Base-by-base conservation (phyloP, 2,888 invertebrate genomes). In the Nebria brevicollis region DNA sequence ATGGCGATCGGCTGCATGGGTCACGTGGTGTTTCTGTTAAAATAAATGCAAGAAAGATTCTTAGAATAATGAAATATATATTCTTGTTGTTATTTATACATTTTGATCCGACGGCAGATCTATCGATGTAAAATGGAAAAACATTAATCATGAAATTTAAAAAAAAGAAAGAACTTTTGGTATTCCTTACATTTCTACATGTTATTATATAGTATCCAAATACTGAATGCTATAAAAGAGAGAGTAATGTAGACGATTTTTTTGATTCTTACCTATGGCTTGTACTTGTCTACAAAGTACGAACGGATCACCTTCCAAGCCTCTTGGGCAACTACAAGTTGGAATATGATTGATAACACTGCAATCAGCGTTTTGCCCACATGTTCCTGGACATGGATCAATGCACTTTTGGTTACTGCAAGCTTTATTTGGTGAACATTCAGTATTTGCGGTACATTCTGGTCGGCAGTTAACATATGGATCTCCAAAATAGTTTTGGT, bases 331-430 rank as follows among this genome's bases (percentile, higher is more conserved):
- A 25, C 93, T 93, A 87, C 96, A 96, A 83, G 95, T 92, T 1
- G 96, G 96, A 86, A 94, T 95, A 86, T 97, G 96, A 85, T 94
- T 94, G 83, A 94, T 93, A 26, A 96, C 95, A 88, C 94, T 93
- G 85, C 97, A 97, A 79, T 93, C 91, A 10, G 96, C 94, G 86
- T 94, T 94, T 84, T 93, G 92, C 20, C 95, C 96, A 86, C 97
- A 97, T 70, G 94, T 93, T 75, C 94, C 94, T 2, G 92, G 91
- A 85, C 96, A 96, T 10, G 96, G 96, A 89, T 96, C 93, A 75
- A 92, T 91, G 86, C 96, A 96, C 89, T 94, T 95, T 83, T 93
- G 92, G 84, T 94, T 94, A 66, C 94, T 90, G 86, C 96, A 96
- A 6, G 96, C 94, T 87, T 93, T 94, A 76, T 94, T 93, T 81